phyloP scores from a whole-genome alignment of 2,888 invertebrate genomes.

The Amorpha juglandis region DNA sequence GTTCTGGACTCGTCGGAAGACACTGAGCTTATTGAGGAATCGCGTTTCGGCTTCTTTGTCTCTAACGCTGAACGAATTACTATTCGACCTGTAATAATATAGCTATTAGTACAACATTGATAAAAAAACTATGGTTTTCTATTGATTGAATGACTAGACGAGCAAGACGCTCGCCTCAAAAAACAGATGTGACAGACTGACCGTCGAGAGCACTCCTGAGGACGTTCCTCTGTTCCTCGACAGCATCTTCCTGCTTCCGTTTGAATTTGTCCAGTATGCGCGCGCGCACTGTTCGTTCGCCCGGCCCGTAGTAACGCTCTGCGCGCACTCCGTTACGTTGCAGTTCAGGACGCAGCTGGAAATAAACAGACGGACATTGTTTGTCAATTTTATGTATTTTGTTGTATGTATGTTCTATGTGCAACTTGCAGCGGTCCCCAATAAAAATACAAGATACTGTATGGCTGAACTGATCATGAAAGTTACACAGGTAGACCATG shows the following conservation, averaged over 20 bases:
- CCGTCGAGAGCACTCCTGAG: conserved; percentile 83
- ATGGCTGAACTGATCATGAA: too few relatives aligned
- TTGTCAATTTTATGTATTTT: background rate
- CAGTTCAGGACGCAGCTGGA: conserved; percentile 59
- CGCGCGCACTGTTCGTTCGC: conserved; percentile 60
- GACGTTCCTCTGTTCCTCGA: conserved; percentile 79
- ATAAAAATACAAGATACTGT: too few relatives aligned
- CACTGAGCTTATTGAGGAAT: conserved; percentile 64
- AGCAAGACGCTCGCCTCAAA: too few relatives aligned
- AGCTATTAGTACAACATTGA: background rate
- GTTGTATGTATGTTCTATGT: too few relatives aligned
- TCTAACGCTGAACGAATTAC: conserved; percentile 76
- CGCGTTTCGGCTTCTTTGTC: conserved; percentile 67
- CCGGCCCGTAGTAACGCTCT: conserved; percentile 53
- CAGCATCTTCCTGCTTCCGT: conserved; percentile 74
- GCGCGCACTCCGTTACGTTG: conserved; percentile 45
- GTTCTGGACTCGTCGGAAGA: conserved; percentile 58
- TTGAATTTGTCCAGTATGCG: conserved; percentile 71
- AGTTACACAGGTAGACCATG: too few relatives aligned
- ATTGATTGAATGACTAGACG: too few relatives aligned
- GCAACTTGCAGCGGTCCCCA: too few relatives aligned
- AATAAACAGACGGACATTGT: too few relatives aligned
- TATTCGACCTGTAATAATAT: conserved; percentile 65
- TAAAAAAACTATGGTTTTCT: too few relatives aligned
- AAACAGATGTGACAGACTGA: conserved; percentile 40